A percentile compares a stretch with the other conserved stretches of the same genome.
These are phyloP conservation scores for Lanius collurio DNA, from an alignment of 2,113 vertebrate genomes.

Conservation along the genomic window DNA sequence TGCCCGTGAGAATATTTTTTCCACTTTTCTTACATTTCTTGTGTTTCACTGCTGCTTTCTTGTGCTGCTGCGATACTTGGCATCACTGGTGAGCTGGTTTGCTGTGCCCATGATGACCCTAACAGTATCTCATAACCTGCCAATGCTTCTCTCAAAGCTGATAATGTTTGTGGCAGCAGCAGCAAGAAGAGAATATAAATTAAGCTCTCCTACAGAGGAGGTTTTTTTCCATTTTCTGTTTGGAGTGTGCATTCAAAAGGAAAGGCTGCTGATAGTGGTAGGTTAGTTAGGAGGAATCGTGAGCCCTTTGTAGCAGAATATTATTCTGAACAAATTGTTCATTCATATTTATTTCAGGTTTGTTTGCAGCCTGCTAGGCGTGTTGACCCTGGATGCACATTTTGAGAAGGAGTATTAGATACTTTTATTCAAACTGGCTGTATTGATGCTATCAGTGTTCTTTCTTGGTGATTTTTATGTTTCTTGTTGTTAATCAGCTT, in stretches of 20 bases:
- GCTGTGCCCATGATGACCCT: not conserved
- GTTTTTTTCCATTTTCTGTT: not conserved
- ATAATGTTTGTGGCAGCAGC: not conserved
- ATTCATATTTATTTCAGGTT: constrained; percentile 3
- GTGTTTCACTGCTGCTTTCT: not conserved
- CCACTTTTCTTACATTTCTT: not conserved
- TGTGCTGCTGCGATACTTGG: not conserved
- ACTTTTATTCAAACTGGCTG: not conserved
- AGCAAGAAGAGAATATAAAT: constrained; percentile 34
- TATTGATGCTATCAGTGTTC: constrained; percentile 10
- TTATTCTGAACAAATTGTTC: not conserved
- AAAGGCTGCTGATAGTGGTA: not conserved
- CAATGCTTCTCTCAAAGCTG: not conserved
- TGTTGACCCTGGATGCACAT: not conserved
- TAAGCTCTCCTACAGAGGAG: not conserved
- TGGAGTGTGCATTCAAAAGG: not conserved
- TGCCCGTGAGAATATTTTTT: not conserved
- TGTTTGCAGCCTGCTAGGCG: not conserved
- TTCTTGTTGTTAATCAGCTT: constrained; percentile 6
- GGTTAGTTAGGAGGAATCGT: not conserved
- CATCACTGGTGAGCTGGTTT: constrained; percentile 9
- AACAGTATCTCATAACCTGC: constrained; percentile 29
- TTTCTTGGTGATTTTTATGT: constrained; percentile 3
- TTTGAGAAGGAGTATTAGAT: not conserved
- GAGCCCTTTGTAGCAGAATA: not conserved